Evolutionary conservation across 1,140 invertebrate species (phyloP), one percentile per base, ranked within the genome.

Genomic region (Drosophila carrolli): DNA sequence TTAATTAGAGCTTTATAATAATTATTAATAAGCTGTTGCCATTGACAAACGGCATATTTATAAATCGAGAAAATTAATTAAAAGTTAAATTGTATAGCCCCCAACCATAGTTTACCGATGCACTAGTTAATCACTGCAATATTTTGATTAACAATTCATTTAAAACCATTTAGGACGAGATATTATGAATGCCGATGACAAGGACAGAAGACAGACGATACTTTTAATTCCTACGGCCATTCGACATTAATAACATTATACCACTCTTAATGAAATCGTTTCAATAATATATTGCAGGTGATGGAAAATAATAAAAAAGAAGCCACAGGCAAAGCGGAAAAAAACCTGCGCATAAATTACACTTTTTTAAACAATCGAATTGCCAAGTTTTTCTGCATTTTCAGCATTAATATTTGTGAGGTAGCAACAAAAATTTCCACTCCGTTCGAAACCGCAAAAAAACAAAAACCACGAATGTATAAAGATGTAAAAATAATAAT

Each of bases 211-310:
- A 40, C 50, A 38, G 35, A 35, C 37, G 11, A 13, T 37, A 16
- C 53, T 48, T 72, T 60, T 59, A 58, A 68, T 62, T 61, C 53
- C 23, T 41, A 44, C 44, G 35, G 54, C 44, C 76, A 66, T 76
- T 58, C 47, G 70, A 29, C 79, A 83, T 88, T 79, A 88, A 88
- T 88, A 77, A 80, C 70, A 66, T 78, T 76, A 88, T 82, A 82
- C 66, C 53, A 44, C 35, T 59, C 27, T 85, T 81, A 86, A 80
- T 83, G 41, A 73, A 67, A 44, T 70, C 35, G 13, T 13, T 82
- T 70, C 46, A 72, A 75, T 67, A 88, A 78, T 81, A 60, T 63
- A 84, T 74, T 62, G 46, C 35, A 75, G 59, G 58, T 81, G 60
- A 29, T 60, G 32, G 43, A 23, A 27, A 37, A 29, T 37, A 46